Evolutionary conservation across 2,888 invertebrate species (phyloP), one percentile per base, ranked within the genome.

Genomic region (Empis livida): DNA sequence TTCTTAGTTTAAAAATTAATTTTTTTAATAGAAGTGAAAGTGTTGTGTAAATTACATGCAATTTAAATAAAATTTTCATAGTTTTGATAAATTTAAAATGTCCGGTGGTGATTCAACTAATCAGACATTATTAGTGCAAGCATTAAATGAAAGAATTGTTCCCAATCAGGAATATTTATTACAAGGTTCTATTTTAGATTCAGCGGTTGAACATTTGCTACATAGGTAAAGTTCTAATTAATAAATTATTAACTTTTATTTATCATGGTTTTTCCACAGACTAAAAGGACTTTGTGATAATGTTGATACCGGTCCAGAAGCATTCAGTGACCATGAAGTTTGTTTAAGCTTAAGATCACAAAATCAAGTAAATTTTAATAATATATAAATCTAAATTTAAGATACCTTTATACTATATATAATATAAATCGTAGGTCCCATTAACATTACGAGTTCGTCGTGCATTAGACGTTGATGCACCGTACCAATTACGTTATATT

Each of bases 141-240:
- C 90, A 5, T 61, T 89, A 27, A 85, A 83, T 60, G 84, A 83
- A 35, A 88, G 89, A 57, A 90, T 91, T 45, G 83, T 93, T 44
- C 92, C 93, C 0, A 90, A 92, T 63, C 90, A 94, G 63, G 95
- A 95, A 71, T 94, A 93, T 63, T 72, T 95, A 45, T 72, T 96
- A 5, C 88, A 95, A 75, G 95, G 95, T 5, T 94, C 94, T 14
- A 90, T 96, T 17, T 69, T 94, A 49, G 95, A 96, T 65, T 82
- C 83, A 14, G 86, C 90, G 30, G 89, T 93, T 9, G 93, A 94
- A 64, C 88, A 93, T 16, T 72, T 96, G 27, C 72, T 95, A 13
- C 93, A 96, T 63, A 75, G 92, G 52, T 67, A 46, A 44, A 30
- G 15, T 20, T 5, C 2, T 6, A 14, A 14, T 44, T 39, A 43